Conservation (phyloP, 2,888 invertebrate species). For the Agapostemon virescens region DNA sequence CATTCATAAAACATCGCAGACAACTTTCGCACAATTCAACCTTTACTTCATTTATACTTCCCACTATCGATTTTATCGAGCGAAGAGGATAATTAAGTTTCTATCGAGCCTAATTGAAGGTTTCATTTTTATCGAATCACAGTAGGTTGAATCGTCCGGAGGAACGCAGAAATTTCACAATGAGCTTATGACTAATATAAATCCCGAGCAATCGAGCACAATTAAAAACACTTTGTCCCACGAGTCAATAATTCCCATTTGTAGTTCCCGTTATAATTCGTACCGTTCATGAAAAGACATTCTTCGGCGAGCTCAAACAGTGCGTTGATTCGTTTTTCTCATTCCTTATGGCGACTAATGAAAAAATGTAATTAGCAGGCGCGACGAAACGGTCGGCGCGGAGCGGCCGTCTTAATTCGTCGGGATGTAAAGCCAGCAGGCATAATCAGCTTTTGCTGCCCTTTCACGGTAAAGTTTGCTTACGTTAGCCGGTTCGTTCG, state of each 20-base stretch:
- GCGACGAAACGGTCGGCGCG: conserved; percentile 25
- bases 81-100: not conserved
- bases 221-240: not conserved
- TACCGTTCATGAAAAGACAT: not conserved
- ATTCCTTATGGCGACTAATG: conserved; percentile 30
- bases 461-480: conserved; percentile 68
- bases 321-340: conserved; percentile 3
- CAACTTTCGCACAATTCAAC: no score
- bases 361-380: conserved; percentile 50
- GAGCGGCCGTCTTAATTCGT: conserved; percentile 51
- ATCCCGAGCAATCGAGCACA: not conserved
- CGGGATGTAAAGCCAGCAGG: conserved; percentile 58
- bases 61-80: not conserved
- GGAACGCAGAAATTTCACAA: not conserved
- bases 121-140: not conserved
- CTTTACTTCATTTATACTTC: not conserved
- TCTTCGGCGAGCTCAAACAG: not conserved
- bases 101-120: not conserved
- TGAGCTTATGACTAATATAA: not conserved
- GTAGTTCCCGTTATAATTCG: not conserved
- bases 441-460: conserved; percentile 61
- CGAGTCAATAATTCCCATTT: not conserved
- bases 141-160: not conserved
- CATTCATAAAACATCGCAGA: no score
- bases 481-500: conserved; percentile 69